Evolutionary conservation across 2,113 vertebrate species (phyloP).

Genomic region (Plecotus auritus): DNA sequence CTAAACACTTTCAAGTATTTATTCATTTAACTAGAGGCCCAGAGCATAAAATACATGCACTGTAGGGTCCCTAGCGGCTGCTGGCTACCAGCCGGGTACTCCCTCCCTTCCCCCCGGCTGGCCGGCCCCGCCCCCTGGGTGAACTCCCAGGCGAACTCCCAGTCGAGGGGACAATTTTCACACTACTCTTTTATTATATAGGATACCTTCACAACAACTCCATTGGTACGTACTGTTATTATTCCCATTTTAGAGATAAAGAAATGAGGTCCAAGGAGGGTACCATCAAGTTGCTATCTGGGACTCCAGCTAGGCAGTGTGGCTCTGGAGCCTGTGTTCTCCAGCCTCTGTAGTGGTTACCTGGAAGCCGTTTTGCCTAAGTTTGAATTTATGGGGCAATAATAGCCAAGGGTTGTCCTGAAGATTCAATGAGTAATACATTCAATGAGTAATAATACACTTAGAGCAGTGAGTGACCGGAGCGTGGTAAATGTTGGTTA

Average conservation of each 20-base stretch:
- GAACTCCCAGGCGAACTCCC: no score
- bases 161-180: no score
- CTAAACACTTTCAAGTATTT: neutral
- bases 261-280: neutral
- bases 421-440: accelerated
- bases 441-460: accelerated
- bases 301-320: neutral
- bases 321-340: neutral
- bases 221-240: neutral
- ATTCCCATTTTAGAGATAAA: neutral
- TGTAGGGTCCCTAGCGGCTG: no score
- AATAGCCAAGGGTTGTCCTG: neutral
- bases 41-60: no score
- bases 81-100: no score
- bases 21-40: neutral
- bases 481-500: no score
- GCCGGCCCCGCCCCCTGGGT: no score
- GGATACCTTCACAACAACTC: neutral
- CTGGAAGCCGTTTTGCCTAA: accelerated
- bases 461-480: neutral
- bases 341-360: no score
- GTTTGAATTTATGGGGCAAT: neutral
- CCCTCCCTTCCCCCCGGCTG: no score
- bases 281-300: neutral
- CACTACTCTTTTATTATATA: no score